Evolutionary conservation across 2,888 invertebrate genomes (phyloP), one percentile per base, ranked within the genome.

Genomic region (Malacosoma neustria): DNA sequence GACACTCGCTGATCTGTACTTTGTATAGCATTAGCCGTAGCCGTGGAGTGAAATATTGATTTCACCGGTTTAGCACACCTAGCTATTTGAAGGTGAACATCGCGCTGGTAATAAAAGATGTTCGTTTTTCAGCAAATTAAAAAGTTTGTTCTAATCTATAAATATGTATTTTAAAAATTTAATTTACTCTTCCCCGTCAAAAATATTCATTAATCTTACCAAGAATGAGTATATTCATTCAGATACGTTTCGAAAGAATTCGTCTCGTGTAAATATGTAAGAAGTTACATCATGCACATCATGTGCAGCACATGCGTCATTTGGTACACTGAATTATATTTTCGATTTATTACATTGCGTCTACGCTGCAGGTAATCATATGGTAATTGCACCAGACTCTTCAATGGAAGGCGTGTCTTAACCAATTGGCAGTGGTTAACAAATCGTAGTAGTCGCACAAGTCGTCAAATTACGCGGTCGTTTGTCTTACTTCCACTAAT

Each of bases 211-310:
- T n/a, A n/a, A n/a, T n/a, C n/a, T n/a, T n/a, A n/a, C n/a, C n/a
- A n/a, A n/a, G n/a, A n/a, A n/a, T n/a, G n/a, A n/a, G n/a, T n/a
- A n/a, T n/a, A n/a, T n/a, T n/a, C n/a, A n/a, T n/a, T n/a, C n/a
- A n/a, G n/a, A n/a, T n/a, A n/a, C n/a, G n/a, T 51, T 61, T 66
- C 54, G 47, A 50, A 54, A 57, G 66, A 70, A 77, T 71, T 64
- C 43, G 72, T 71, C 76, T 82, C 61, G 60, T 63, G 81, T 61
- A 81, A 84, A 64, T 68, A 67, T 68, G 51, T 40, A 35, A 38
- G 49, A 52, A 70, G 57, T 84, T 82, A 74, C 82, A 82, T 82
- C 84, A 84, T 66, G 54, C 59, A 54, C n/a, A n/a, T n/a, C n/a
- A n/a, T n/a, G n/a, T n/a, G n/a, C n/a, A n/a, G n/a, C n/a, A n/a